Conservation (phyloP, 2,888 invertebrate genomes). For the Hipparchia semele region DNA sequence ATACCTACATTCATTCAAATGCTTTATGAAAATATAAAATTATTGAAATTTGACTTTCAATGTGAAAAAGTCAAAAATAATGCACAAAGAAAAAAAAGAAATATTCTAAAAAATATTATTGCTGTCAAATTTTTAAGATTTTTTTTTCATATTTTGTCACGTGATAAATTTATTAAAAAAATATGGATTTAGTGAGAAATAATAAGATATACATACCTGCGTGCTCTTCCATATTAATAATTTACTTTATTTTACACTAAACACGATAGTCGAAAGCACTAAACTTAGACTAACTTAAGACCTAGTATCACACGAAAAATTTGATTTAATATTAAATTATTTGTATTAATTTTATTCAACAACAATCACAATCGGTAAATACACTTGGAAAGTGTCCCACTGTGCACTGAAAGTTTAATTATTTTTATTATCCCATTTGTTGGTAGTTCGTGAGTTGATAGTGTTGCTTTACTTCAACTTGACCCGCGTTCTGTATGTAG, state of each 20-base stretch:
- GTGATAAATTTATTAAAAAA: too few species aligned
- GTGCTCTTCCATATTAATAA: constrained; percentile 65
- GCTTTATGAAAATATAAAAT: too few species aligned
- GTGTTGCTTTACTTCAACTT: constrained; percentile 62
- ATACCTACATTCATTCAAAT: too few species aligned
- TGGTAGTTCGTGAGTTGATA: neutral
- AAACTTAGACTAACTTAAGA: constrained; percentile 57
- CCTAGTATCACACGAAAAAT: constrained; percentile 75
- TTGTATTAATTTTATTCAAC: constrained; percentile 36
- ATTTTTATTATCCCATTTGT: constrained; percentile 37
- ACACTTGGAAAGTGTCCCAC: constrained; percentile 13
- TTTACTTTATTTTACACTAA: constrained; percentile 29
- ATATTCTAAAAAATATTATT: too few species aligned
- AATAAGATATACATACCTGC: constrained; percentile 57
- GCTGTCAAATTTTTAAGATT: too few species aligned
- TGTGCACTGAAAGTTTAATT: constrained; percentile 26
- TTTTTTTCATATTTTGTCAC: too few species aligned
- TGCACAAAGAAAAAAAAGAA: too few species aligned
- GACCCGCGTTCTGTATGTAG: constrained; percentile 65
- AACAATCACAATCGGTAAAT: constrained; percentile 48
- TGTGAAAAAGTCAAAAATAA: too few species aligned
- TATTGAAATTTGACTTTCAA: too few species aligned
- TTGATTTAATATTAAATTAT: constrained; percentile 8
- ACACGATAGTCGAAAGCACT: constrained; percentile 44
- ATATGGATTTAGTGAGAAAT: neutral